Conservation (phyloP, 2,113 vertebrate genomes). For the Colossoma macropomum region DNA sequence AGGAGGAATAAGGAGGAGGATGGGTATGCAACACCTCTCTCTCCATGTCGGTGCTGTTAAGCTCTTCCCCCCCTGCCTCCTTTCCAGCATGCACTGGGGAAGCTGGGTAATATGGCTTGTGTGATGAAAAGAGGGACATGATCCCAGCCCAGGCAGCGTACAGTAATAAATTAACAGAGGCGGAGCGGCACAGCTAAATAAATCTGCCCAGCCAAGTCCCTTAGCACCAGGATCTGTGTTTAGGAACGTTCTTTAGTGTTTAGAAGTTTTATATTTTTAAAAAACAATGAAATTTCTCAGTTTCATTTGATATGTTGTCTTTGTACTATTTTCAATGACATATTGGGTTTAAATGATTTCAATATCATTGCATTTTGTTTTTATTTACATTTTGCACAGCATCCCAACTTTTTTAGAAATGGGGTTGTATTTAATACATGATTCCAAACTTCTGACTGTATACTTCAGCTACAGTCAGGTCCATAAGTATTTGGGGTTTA, state of each 20-base stretch:
- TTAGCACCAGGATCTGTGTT: background rate
- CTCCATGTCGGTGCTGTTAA: constrained; percentile 20
- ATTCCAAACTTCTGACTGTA: too few relatives aligned
- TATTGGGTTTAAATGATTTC: too few relatives aligned
- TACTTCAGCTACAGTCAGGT: too few relatives aligned
- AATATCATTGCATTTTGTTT: too few relatives aligned
- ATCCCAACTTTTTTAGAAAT: too few relatives aligned
- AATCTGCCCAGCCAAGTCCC: constrained; percentile 33
- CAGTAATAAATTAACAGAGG: constrained; percentile 38
- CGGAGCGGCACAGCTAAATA: constrained; percentile 25
- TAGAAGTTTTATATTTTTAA: too few relatives aligned
- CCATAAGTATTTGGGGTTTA: too few relatives aligned
- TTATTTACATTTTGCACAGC: too few relatives aligned
- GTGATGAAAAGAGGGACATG: background rate
- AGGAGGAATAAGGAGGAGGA: constrained; percentile 41
- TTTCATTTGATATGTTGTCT: too few relatives aligned
- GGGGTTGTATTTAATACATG: too few relatives aligned
- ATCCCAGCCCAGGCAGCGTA: background rate
- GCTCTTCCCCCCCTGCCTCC: constrained; percentile 19
- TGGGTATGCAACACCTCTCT: background rate
- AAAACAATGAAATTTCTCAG: too few relatives aligned
- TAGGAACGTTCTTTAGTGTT: background rate
- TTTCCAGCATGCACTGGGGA: constrained; percentile 19
- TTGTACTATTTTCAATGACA: too few relatives aligned
- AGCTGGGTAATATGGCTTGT: constrained; percentile 34